Base-by-base conservation (phyloP, 1,140 invertebrate genomes). In the Drosophila kepulauana region DNA sequence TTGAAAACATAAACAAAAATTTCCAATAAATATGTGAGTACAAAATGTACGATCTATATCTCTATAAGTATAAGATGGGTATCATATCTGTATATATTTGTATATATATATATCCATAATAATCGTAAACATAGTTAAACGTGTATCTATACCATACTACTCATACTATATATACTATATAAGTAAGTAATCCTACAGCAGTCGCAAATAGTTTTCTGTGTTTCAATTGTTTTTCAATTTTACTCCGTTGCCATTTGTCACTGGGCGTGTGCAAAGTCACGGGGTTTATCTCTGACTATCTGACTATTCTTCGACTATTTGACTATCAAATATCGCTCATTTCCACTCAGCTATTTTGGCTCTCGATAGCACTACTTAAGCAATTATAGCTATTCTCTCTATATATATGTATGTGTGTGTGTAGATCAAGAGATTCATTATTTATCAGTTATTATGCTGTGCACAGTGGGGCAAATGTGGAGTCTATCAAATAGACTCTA, bases 301-400 rank as follows among this genome's bases (percentile, higher is more conserved):
- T 62, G 38, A 28, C 57, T 59, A 59, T 59, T 16, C 10, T 59
- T 16, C 10, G 66, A 72, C 61, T 56, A 49, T 65, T 75, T 75
- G 84, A 87, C 85, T 87, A 89, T 84, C 78, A 88, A 85, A 88
- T 78, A 85, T 89, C 80, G 84, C 81, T 88, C 73, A 73, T 69
- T 86, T 78, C 56, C 48, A 68, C 73, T 58, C 35, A 45, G 58
- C 57, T 25, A 33, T 20, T 59, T 48, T 59, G 43, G 56, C 30
- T 71, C 59, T 59, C 51, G 56, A 25, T 65, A 65, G 73, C 66
- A 68, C 46, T 79, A 79, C 81, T 78, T 84, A 84, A 84, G 78
- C 85, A 78, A 78, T 72, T 67, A 78, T 65, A 74, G 77, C 81
- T 88, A 88, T 67, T 62, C 70, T 84, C 62, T 81, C 64, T 67